Conservation (phyloP, 2,888 invertebrate species). For the Eupithecia inturbata region DNA sequence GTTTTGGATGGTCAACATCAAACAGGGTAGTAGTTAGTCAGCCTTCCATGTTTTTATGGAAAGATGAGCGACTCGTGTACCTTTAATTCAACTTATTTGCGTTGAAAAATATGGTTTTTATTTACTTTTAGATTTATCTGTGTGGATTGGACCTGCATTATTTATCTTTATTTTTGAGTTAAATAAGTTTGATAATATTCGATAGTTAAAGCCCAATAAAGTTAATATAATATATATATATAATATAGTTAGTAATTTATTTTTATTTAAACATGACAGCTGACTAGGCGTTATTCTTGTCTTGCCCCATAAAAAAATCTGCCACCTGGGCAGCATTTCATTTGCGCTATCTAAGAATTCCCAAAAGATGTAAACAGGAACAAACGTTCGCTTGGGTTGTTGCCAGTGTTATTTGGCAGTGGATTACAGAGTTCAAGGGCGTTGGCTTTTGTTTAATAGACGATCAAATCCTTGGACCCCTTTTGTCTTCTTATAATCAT, state of each 20-base stretch:
- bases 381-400: constrained; percentile 49
- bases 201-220: neutral
- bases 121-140: too few species aligned
- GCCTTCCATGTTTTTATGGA: too few species aligned
- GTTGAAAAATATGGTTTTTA: too few species aligned
- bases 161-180: neutral
- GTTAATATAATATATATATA: too few species aligned
- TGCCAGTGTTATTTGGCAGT: constrained; percentile 48
- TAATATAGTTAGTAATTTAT: too few species aligned
- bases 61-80: too few species aligned
- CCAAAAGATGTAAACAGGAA: constrained; percentile 47
- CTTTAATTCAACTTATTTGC: neutral
- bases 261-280: neutral
- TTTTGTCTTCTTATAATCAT: neutral
- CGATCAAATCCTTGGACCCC: constrained; percentile 5
- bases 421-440: constrained; percentile 10
- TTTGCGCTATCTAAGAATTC: constrained; percentile 23
- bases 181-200: neutral
- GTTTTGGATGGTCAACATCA: too few species aligned
- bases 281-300: neutral
- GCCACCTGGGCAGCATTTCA: neutral
- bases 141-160: too few species aligned
- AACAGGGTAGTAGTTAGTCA: too few species aligned
- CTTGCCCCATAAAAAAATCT: neutral
- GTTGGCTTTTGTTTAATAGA: constrained; percentile 23